Evolutionary conservation across 2,797 vertebrate genomes (phyloP).

Genomic region (Petrocephalus sullivani): DNA sequence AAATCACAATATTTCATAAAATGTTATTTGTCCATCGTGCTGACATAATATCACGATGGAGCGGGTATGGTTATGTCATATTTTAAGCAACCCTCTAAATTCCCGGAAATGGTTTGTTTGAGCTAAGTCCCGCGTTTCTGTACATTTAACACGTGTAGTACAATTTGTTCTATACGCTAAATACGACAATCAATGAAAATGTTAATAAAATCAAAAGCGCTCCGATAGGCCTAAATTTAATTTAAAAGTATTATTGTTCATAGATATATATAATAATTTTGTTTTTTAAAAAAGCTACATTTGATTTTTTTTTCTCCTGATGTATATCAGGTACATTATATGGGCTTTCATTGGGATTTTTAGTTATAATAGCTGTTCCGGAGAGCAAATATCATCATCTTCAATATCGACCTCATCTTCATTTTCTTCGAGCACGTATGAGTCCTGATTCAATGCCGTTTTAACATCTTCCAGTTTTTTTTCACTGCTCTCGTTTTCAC

Average conservation of each 20-base stretch:
- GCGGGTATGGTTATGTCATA: background rate
- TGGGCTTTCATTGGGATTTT: constrained; percentile 43
- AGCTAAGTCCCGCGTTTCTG: background rate
- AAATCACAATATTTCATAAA: constrained; percentile 10
- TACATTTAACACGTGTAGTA: constrained; percentile 13
- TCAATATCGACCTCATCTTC: constrained; percentile 95
- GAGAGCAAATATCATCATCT: constrained; percentile 72
- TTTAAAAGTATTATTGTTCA: constrained; percentile 27
- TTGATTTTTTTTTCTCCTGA: constrained; percentile 37
- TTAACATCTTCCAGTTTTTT: constrained; percentile 48
- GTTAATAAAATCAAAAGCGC: constrained; percentile 26
- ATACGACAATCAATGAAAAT: background rate
- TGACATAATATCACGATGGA: background rate
- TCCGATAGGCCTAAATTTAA: constrained; percentile 38
- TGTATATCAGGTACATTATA: constrained; percentile 30
- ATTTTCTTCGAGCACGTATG: constrained; percentile 74
- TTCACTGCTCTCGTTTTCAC: constrained; percentile 65
- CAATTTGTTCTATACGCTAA: background rate
- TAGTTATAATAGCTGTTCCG: constrained; percentile 71
- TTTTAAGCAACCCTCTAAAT: background rate
- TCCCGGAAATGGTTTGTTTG: background rate
- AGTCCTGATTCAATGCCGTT: constrained; percentile 55
- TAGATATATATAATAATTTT: constrained; percentile 16
- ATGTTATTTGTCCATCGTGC: background rate
- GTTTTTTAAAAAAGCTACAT: constrained; percentile 28